A percentile compares a stretch with the other conserved stretches of the same genome.
Conservation (phyloP, 2,797 vertebrate genomes). For the Heliangelus exortis region DNA sequence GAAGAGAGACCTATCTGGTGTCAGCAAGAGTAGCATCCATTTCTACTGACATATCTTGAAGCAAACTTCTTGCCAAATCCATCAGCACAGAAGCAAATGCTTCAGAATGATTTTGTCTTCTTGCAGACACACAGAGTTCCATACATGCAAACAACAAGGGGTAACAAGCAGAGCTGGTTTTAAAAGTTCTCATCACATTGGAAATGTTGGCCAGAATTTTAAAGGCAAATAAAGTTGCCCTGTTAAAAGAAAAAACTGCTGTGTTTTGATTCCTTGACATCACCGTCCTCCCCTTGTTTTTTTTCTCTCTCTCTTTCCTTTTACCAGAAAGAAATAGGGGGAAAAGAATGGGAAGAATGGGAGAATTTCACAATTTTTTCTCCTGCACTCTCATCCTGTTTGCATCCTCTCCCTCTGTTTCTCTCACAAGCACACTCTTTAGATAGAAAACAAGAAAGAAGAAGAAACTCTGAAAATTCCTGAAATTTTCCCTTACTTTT, state of each 20-base stretch:
- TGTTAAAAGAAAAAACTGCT: not conserved
- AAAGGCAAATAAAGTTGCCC: not conserved
- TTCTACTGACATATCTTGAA: not conserved
- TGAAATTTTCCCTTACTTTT: not conserved
- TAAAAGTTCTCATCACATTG: not conserved
- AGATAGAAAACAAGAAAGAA: not conserved
- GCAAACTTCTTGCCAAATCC: not conserved
- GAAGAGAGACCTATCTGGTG: not conserved
- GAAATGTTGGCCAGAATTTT: not conserved
- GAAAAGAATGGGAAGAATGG: not conserved
- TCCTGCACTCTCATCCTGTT: not conserved
- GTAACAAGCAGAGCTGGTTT: not conserved
- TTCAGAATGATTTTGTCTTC: not conserved
- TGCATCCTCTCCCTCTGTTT: not conserved
- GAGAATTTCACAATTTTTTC: not conserved
- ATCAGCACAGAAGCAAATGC: not conserved
- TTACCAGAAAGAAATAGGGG: not conserved
- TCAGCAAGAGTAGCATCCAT: not conserved
- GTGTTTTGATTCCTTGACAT: not conserved
- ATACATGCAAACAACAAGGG: accelerated
- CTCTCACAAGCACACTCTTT: not conserved
- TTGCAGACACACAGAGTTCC: not conserved
- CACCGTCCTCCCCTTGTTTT: not conserved
- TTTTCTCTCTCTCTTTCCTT: not conserved
- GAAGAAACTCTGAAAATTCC: not conserved